These are phyloP conservation scores for Phrynocephalus guinanensis DNA, from an alignment of 2,797 vertebrate genomes.

Conservation along the genomic window DNA sequence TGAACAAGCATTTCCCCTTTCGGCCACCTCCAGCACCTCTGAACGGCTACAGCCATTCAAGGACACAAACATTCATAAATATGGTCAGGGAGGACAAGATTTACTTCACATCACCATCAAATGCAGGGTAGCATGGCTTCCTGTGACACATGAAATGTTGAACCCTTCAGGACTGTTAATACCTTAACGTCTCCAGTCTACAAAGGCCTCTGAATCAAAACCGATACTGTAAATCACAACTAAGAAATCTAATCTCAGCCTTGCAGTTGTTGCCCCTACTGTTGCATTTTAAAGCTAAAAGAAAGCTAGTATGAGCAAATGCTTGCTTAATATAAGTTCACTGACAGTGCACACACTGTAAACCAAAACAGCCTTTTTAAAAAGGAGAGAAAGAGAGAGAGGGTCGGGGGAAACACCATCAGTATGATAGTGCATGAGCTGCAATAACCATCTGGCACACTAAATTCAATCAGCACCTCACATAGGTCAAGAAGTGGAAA, in stretches of 20 bases:
- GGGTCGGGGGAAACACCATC: slow-evolving; percentile 5
- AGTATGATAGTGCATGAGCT: slow-evolving; percentile 16
- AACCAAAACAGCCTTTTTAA: slow-evolving; percentile 2
- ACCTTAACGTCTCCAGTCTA: neutral
- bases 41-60: neutral
- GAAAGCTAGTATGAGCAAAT: neutral
- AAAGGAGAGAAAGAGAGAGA: too few species aligned
- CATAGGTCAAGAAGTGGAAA: slow-evolving; percentile 29
- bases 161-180: neutral
- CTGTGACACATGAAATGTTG: neutral
- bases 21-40: neutral
- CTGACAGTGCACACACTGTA: slow-evolving; percentile 3
- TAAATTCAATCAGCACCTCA: slow-evolving; percentile 31
- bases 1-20: too few species aligned
- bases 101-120: neutral
- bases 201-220: slow-evolving; percentile 8
- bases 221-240: slow-evolving; percentile 1
- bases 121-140: neutral
- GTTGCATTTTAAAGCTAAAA: neutral
- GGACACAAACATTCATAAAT: neutral
- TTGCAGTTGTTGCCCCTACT: neutral
- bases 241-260: slow-evolving; percentile 13
- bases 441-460: slow-evolving; percentile 31
- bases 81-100: neutral
- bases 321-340: slow-evolving; percentile 28